Base-by-base conservation (phyloP, 1,140 invertebrate genomes). In the Oedothorax gibbosus region DNA sequence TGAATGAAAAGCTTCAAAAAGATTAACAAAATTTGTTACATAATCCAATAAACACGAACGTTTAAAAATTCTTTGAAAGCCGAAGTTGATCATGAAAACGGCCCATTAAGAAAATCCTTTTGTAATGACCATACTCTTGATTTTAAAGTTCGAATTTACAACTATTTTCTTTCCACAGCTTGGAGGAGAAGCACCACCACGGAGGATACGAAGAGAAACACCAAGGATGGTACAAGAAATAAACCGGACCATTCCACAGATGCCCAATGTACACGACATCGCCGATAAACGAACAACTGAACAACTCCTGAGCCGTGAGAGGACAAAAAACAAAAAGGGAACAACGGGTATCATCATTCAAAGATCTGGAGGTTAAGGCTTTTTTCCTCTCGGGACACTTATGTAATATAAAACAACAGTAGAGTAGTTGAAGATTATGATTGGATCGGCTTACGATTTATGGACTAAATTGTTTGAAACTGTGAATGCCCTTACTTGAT, bases 181-280 rank as follows among this genome's bases (percentile, higher is more conserved):
- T 85, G 53, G 83, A 85, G 71, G 83, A 85, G 54, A 85, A 85
- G 20, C 73, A 85, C 8, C 62, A 84, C 57, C 57, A 82, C 64
- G n/a, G n/a, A 3, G 79, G 79, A 8, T 82, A 69, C 68, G 66
- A 82, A 71, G 79, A 72, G 53, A 72, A 72, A 64, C 35, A 21
- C 60, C 72, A 64, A 10, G 83, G 75, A 60, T 77, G 75, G 75
- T 54, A 76, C 21, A 84, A 84, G 69, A 75, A 83, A 83, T 73
- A 73, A 54, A 64, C 62, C 18, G 21, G 35, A 18, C 50, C 49
- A 75, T 60, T 57, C 72, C 18, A 71, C 6, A 35, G 35, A 35
- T 35, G 35, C 35, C 35, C 35, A 35, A 35, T 35, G 35, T 35
- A 35, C 35, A 35, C 18, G 71, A 81, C 50, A 18, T 20, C 62